phyloP scores from a whole-genome alignment of 2,797 vertebrate species.

The Pelochelys cantorii region DNA sequence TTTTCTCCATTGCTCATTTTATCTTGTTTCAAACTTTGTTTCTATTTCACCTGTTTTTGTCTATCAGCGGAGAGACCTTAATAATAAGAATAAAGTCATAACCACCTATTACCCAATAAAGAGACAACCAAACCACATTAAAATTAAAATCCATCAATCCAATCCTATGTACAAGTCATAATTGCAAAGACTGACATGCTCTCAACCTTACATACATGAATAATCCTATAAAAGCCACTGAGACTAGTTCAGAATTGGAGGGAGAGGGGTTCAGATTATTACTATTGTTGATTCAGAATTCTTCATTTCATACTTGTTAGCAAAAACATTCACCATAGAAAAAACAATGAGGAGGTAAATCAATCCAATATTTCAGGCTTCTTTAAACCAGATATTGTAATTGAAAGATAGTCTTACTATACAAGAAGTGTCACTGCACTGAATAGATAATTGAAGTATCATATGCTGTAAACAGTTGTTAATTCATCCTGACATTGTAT shows the following conservation, averaged over 20 bases:
- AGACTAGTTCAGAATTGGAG: background rate
- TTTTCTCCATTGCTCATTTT: conserved; percentile 22
- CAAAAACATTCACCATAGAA: background rate
- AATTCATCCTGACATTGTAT: background rate
- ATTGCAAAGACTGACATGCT: background rate
- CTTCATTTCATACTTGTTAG: background rate
- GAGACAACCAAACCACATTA: background rate
- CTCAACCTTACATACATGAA: background rate
- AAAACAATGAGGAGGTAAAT: background rate
- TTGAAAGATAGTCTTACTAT: background rate
- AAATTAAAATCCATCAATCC: conserved; percentile 4
- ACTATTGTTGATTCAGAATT: conserved; percentile 22
- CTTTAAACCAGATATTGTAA: background rate
- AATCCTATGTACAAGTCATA: background rate
- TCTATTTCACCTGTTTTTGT: background rate
- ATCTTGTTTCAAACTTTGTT: conserved; percentile 9
- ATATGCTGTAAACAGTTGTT: accelerated
- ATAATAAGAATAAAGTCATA: background rate
- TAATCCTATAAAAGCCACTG: background rate
- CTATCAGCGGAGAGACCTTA: background rate
- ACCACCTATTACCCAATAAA: background rate
- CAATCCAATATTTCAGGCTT: background rate
- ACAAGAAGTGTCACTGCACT: background rate
- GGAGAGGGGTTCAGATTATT: background rate
- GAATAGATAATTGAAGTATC: background rate